Evolutionary conservation across 2,888 invertebrate genomes (phyloP).

Genomic region (Athetis lepigone): DNA sequence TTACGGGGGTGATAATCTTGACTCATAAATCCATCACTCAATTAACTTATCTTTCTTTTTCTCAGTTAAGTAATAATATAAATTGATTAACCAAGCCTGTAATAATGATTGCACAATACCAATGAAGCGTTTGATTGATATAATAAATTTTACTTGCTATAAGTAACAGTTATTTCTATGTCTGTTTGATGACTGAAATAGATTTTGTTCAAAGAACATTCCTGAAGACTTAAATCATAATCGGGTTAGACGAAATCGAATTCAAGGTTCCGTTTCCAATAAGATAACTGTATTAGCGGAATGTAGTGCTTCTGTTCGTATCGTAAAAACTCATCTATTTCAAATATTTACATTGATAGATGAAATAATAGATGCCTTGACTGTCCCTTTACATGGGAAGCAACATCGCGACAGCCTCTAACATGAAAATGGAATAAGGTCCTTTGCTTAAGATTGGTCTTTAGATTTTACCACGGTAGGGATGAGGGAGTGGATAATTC

Average conservation of each 20-base stretch:
- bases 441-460: too few relatives aligned
- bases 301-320: too few relatives aligned
- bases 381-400: too few relatives aligned
- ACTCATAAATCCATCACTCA: slow-evolving; percentile 30
- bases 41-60: slow-evolving; percentile 16
- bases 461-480: too few relatives aligned
- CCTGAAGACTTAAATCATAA: slow-evolving; percentile 13
- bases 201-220: slow-evolving; percentile 1
- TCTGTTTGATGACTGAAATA: background rate
- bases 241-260: background rate
- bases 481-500: too few relatives aligned
- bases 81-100: slow-evolving; percentile 32
- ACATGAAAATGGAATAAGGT: too few relatives aligned
- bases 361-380: too few relatives aligned
- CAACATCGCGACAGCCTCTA: too few relatives aligned
- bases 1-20: slow-evolving; percentile 12
- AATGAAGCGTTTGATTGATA: slow-evolving; percentile 36
- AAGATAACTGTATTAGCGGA: too few relatives aligned
- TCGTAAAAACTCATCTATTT: too few relatives aligned
- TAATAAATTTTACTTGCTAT: background rate
- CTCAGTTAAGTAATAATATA: slow-evolving; percentile 40
- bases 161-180: background rate
- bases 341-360: too few relatives aligned
- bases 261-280: slow-evolving; percentile 11
- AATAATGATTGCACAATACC: slow-evolving; percentile 32